phyloP scores from a whole-genome alignment of 1,140 invertebrate species.

The Drosophila santomea region DNA sequence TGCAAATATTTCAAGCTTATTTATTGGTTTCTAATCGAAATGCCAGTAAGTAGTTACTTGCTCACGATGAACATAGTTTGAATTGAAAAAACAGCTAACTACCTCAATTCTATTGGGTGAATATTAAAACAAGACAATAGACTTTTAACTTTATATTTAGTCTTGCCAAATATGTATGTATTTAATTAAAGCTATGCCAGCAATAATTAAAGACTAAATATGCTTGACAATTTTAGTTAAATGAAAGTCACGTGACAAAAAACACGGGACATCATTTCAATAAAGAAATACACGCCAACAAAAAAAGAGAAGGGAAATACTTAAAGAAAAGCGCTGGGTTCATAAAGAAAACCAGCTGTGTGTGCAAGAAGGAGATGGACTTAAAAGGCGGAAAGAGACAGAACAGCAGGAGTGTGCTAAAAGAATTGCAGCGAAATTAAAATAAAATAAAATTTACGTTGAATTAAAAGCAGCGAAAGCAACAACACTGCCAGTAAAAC shows the following conservation, averaged over 20 bases:
- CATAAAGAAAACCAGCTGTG: constrained; percentile 36
- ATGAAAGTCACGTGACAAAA: constrained; percentile 63
- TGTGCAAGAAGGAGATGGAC: constrained; percentile 1
- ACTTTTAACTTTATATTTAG: background rate
- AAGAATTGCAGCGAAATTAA: constrained; percentile 81
- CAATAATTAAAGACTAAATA: constrained; percentile 47
- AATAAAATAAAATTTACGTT: constrained; percentile 83
- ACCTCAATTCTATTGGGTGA: no score
- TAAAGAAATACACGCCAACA: constrained; percentile 33
- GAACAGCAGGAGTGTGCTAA: constrained; percentile 47
- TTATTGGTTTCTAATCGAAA: constrained; percentile 49
- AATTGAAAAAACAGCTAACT: background rate
- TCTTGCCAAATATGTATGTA: constrained; percentile 18
- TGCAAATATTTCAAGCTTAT: constrained; percentile 36
- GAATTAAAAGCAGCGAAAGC: constrained; percentile 71
- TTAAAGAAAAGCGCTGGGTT: constrained; percentile 21
- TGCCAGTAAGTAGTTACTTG: constrained; percentile 5
- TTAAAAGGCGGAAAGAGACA: background rate
- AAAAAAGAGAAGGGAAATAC: constrained; percentile 20
- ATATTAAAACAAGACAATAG: no score
- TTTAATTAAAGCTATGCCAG: constrained; percentile 52
- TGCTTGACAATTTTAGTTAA: constrained; percentile 32
- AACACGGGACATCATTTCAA: constrained; percentile 54
- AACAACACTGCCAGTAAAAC: constrained; percentile 3
- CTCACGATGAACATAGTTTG: background rate